A percentile compares a stretch with the other conserved stretches of the same genome.
Evolutionary conservation across 2,113 vertebrate species (phyloP).

Genomic region (Climacteris rufus): DNA sequence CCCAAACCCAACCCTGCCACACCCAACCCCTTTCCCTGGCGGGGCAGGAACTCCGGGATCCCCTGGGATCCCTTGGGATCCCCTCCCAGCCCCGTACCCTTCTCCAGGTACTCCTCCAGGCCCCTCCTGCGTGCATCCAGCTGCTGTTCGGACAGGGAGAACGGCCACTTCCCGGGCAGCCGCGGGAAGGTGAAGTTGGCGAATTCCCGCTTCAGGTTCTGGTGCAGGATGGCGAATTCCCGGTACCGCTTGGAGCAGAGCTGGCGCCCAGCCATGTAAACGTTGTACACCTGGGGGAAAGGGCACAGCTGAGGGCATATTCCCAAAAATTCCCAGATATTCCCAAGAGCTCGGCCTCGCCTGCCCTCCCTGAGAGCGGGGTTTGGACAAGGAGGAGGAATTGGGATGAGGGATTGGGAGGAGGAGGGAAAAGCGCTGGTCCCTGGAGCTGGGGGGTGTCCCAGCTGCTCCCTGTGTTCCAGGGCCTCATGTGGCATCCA

Average conservation of each 20-base stretch:
- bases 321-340: background rate
- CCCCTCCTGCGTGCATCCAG: slow-evolving; percentile 89
- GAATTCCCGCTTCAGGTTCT: slow-evolving; percentile 95
- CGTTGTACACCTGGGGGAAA: slow-evolving; percentile 94
- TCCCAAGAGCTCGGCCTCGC: background rate
- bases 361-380: rapidly evolving
- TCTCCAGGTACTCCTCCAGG: slow-evolving; percentile 94
- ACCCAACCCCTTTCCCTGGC: background rate
- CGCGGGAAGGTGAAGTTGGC: slow-evolving; percentile 92
- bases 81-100: slow-evolving; percentile 76
- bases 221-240: slow-evolving; percentile 92
- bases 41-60: too few relatives aligned
- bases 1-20: background rate
- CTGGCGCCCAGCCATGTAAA: slow-evolving; percentile 95
- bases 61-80: too few relatives aligned
- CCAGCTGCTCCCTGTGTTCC: background rate
- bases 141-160: slow-evolving; percentile 94
- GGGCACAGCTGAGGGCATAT: too few relatives aligned
- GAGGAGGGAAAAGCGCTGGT: background rate
- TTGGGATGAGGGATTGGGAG: background rate
- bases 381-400: background rate
- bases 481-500: background rate
- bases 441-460: too few relatives aligned
- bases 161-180: slow-evolving; percentile 95
- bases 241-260: slow-evolving; percentile 95